Base-by-base conservation (phyloP, 1,140 invertebrate genomes). In the Whitmania pigra region DNA sequence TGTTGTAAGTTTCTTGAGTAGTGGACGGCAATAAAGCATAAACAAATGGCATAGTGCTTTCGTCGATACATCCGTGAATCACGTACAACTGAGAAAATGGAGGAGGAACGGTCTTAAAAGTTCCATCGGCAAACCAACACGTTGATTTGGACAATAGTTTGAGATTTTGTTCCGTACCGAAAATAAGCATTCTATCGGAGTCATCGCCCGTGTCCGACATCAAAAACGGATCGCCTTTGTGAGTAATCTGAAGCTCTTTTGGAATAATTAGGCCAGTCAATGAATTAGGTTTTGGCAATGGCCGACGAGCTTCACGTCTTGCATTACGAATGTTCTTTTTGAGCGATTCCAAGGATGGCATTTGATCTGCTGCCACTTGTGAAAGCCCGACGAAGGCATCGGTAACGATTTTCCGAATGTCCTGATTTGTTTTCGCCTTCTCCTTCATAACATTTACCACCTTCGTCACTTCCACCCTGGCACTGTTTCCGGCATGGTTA, bases 311-410 rank as follows among this genome's bases (percentile, higher is more conserved):
- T 31, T 22, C 29, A 13, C 29, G 57, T 63, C 57, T 63, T 25
- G 57, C 57, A 31, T 63, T 63, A 18, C 57, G 57, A 17, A 63
- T 31, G 11, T 31, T 31, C 29, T 63, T 63, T 63, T 63, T 63
- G 13, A 63, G 29, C 3, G 57, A 11, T 13, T 22, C 11, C 22
- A 63, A 25, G 11, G 13, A 63, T 11, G 57, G 57, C 57, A 63
- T 22, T 17, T 63, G 57, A 63, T 2, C 57, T 11, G 29, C 57
- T 22, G 29, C 57, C 29, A 31, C 22, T 63, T 17, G 11, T 63
- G 57, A 63, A 25, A 63, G 29, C 11, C 29, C 57, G 18, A 63
- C 4, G 18, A 63, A 63, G 22, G 57, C 57, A 63, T 63, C 57
- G 6, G 22, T 15, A 63, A 63, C 18, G 2, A 63, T 25, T 31